Evolutionary conservation across 2,797 vertebrate genomes (phyloP).

Genomic region (Gobio occitaniae): DNA sequence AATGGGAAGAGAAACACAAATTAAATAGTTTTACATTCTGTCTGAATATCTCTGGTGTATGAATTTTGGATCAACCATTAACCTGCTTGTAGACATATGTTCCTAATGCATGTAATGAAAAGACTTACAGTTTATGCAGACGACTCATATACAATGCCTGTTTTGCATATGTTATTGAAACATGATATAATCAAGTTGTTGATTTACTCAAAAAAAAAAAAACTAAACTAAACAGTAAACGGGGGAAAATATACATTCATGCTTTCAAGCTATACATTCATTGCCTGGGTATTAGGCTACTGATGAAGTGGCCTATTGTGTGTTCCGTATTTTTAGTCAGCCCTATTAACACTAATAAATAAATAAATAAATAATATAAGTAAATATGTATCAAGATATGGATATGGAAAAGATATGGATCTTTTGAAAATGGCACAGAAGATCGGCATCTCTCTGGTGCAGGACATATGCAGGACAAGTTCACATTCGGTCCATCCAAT

Average conservation of each 20-base stretch:
- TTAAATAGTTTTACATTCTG: neutral
- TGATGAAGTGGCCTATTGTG: neutral
- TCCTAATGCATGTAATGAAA: neutral
- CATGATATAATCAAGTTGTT: neutral
- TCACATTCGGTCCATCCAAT: neutral
- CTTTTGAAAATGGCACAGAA: neutral
- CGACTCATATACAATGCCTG: neutral
- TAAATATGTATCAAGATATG: neutral
- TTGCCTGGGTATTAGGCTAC: too few relatives aligned
- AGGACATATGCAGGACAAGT: neutral
- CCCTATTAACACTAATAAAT: neutral
- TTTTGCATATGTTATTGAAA: neutral
- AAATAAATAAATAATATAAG: neutral
- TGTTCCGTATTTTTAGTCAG: neutral
- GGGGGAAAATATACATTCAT: neutral
- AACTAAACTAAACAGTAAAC: neutral
- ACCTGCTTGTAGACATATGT: neutral
- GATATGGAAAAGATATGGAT: neutral
- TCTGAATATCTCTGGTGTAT: neutral
- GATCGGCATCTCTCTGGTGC: neutral
- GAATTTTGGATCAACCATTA: neutral
- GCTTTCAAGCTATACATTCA: too few relatives aligned
- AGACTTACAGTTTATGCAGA: neutral
- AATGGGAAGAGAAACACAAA: constrained; percentile 48
- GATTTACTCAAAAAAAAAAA: neutral